A percentile compares a stretch with the other conserved stretches of the same genome.
phyloP scores from a whole-genome alignment of 1,140 invertebrate species.

The Drosophila yakuba region DNA sequence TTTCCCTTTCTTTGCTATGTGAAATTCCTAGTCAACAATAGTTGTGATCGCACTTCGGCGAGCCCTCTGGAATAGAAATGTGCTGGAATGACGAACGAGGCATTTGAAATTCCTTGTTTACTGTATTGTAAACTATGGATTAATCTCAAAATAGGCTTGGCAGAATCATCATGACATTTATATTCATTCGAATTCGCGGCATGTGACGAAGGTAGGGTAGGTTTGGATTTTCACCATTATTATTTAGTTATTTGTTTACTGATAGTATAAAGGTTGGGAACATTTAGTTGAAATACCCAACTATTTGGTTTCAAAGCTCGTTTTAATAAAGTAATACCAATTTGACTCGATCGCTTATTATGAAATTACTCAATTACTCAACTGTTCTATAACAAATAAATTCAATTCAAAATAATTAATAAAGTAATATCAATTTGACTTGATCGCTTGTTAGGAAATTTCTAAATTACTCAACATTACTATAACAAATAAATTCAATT shows the following conservation, averaged over 20 bases:
- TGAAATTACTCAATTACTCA: neutral
- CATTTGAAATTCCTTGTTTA: conserved; percentile 39
- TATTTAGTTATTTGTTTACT: neutral
- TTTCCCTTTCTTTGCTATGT: conserved; percentile 48
- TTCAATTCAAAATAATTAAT: no score
- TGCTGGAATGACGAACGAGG: neutral
- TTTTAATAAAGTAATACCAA: no score
- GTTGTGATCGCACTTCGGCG: conserved; percentile 13
- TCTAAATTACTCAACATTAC: neutral
- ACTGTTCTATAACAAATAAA: no score
- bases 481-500: no score
- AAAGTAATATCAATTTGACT: no score
- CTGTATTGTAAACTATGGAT: conserved; percentile 16
- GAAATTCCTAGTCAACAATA: conserved; percentile 36
- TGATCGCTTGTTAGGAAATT: neutral
- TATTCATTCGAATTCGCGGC: conserved; percentile 1
- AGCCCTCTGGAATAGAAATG: conserved; percentile 38
- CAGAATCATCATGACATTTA: conserved; percentile 27
- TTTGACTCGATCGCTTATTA: neutral
- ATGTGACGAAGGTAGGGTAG: conserved; percentile 6
- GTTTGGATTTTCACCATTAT: neutral
- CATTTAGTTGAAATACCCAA: neutral
- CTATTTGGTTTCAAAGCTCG: no score
- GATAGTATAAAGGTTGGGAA: conserved; percentile 6
- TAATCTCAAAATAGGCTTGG: conserved; percentile 26